Evolutionary conservation across 2,113 vertebrate species (phyloP).

Genomic region (Lophius piscatorius): DNA sequence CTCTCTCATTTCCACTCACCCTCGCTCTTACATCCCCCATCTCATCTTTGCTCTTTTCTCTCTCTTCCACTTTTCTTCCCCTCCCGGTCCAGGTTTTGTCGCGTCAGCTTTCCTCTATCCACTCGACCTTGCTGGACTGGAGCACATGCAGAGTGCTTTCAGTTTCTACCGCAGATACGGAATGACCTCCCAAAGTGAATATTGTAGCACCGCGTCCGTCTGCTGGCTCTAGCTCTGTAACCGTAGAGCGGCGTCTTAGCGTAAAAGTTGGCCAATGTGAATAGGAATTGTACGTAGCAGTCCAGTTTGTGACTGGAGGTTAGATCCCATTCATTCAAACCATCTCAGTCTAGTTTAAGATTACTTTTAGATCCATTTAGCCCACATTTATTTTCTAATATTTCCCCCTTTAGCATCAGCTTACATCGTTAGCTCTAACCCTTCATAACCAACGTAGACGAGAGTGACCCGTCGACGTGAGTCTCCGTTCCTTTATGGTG

Average conservation of each 20-base stretch:
- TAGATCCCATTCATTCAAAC: conserved; percentile 22
- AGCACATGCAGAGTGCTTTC: conserved; percentile 87
- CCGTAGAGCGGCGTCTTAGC: conserved; percentile 22
- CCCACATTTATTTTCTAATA: conserved; percentile 41
- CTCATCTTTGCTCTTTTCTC: conserved; percentile 48
- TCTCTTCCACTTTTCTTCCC: conserved; percentile 48
- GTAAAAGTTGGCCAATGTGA: conserved; percentile 42
- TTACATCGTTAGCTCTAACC: conserved; percentile 38
- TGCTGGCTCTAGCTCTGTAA: conserved; percentile 35
- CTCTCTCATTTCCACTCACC: conserved; percentile 2
- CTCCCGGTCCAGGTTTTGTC: conserved; percentile 90
- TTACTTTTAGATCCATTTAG: conserved; percentile 25
- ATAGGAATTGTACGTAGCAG: conserved; percentile 40
- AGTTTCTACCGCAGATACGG: conserved; percentile 85
- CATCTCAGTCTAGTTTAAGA: conserved; percentile 30
- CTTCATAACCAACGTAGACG: conserved; percentile 37
- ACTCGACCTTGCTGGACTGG: conserved; percentile 92
- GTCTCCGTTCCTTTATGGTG: conserved; percentile 53
- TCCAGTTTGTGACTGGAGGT: conserved; percentile 6
- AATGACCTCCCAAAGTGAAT: conserved; percentile 83
- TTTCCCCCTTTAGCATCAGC: conserved; percentile 31
- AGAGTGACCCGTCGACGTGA: conserved; percentile 36
- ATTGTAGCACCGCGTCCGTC: conserved; percentile 45
- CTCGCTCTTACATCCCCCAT: conserved; percentile 25
- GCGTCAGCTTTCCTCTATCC: conserved; percentile 91